Percentiles rank a stretch among this genome's conserved stretches.
Evolutionary conservation across 2,888 invertebrate genomes (phyloP).

Genomic region (Ophion costatus): DNA sequence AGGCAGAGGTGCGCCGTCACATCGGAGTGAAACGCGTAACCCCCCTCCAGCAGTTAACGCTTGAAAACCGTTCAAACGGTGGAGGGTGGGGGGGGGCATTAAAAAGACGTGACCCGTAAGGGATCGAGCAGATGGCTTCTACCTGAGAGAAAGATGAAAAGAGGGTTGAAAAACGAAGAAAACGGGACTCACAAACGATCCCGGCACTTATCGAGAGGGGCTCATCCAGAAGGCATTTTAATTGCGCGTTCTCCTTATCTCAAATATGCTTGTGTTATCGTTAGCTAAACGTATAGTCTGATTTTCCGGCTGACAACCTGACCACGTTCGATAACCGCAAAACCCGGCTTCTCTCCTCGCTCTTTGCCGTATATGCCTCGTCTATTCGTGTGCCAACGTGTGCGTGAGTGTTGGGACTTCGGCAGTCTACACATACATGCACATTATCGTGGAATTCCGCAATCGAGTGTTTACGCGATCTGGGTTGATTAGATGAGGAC

Average conservation of each 20-base stretch:
- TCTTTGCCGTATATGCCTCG: slow-evolving; percentile 3
- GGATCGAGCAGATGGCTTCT: background rate
- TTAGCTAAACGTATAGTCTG: slow-evolving; percentile 73
- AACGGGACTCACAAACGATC: slow-evolving; percentile 24
- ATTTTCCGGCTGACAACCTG: slow-evolving; percentile 78
- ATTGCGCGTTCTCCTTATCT: slow-evolving; percentile 80
- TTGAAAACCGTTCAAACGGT: background rate
- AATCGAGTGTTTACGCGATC: slow-evolving; percentile 70
- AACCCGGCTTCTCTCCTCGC: slow-evolving; percentile 27
- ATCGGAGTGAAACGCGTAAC: background rate
- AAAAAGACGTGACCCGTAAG: background rate
- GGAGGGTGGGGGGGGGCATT: background rate
- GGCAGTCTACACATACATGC: background rate
- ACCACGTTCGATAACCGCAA: slow-evolving; percentile 73
- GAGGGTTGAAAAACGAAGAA: background rate
- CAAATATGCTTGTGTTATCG: slow-evolving; percentile 79
- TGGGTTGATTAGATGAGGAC: slow-evolving; percentile 55
- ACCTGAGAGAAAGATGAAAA: background rate
- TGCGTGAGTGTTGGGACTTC: slow-evolving; percentile 1
- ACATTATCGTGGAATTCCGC: slow-evolving; percentile 69
- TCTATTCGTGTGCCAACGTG: background rate
- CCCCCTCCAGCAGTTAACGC: background rate
- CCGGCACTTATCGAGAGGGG: slow-evolving; percentile 70
- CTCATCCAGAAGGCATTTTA: slow-evolving; percentile 80
- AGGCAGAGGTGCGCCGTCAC: background rate